Evolutionary conservation across 2,888 invertebrate species (phyloP).

Genomic region (Ichneumon xanthorius): DNA sequence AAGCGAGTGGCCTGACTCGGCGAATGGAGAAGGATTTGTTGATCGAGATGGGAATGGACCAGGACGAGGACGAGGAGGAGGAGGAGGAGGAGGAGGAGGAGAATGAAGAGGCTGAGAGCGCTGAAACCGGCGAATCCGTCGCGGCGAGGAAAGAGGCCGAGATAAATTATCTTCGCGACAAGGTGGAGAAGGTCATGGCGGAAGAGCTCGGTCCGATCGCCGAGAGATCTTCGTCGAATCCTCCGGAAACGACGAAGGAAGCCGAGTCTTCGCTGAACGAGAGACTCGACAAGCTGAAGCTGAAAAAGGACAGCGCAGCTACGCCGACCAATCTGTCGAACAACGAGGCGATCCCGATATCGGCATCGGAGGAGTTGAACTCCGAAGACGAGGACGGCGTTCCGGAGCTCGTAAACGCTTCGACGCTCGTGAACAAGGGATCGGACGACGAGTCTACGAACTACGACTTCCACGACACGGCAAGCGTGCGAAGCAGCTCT

Average conservation of each 20-base stretch:
- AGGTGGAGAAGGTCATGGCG: conserved; percentile 87
- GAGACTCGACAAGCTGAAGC: conserved; percentile 48
- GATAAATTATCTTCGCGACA: conserved; percentile 86
- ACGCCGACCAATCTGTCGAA: conserved; percentile 55
- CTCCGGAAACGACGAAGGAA: conserved; percentile 31
- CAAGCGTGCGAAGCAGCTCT: conserved; percentile 86
- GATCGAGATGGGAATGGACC: conserved; percentile 86
- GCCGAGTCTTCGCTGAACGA: conserved; percentile 45
- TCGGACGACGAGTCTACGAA: conserved; percentile 69
- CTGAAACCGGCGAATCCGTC: conserved; percentile 72
- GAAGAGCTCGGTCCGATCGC: conserved; percentile 85
- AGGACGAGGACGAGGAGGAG: conserved; percentile 78
- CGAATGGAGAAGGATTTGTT: conserved; percentile 92
- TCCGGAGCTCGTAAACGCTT: conserved; percentile 63
- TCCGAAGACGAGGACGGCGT: conserved; percentile 67
- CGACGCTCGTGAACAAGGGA: conserved; percentile 53
- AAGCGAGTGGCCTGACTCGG: conserved; percentile 95
- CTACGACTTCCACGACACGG: conserved; percentile 76
- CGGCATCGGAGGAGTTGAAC: conserved; percentile 64
- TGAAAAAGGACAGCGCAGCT: conserved; percentile 21
- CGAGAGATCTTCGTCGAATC: neutral
- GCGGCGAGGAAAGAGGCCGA: conserved; percentile 69
- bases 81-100: too few species aligned
- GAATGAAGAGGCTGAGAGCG: conserved; percentile 51
- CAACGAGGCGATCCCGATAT: conserved; percentile 33